Base-by-base conservation (phyloP, 1,140 invertebrate species). In the Physella acuta region DNA sequence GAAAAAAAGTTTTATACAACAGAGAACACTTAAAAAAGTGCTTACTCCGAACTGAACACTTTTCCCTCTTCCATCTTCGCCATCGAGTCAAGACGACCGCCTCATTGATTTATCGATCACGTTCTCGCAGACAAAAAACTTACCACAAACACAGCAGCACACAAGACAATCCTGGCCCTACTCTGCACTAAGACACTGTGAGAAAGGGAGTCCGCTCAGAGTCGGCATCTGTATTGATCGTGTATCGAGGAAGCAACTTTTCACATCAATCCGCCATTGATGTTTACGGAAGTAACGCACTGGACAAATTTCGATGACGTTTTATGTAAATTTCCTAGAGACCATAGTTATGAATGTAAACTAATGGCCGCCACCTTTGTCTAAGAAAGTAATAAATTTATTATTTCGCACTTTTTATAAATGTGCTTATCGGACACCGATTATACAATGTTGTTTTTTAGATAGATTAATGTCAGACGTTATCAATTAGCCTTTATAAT, bases 281-380 rank as follows among this genome's bases (percentile, higher is more conserved):
- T 77, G 74, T 76, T 76, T 75, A 77, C 77, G 77, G 77, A 79
- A 77, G 72, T 77, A 70, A 71, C 72, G 75, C 70, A 16, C 58
- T 51, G 14, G 11, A 37, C 62, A 49, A 30, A 11, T 51, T 37
- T n/a, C 26, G 16, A 62, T 73, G 71, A 72, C 61, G 71, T 66
- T 44, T n/a, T 59, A 5, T 33, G 39, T 55, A 61, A 30, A 26
- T 52, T 49, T 24, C 69, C 53, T 71, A 51, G 59, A 63, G 31
- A 71, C 60, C 55, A 36, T 33, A 33, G 71, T 73, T 61, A 62
- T 63, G 51, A 73, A 71, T 71, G 72, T 73, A 71, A 73, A 73
- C 68, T 62, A 71, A 67, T 63, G 68, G 59, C 66, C 2, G 53
- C 20, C 61, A 39, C 16, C 16, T 5, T 5, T 55, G n/a, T n/a